Evolutionary conservation across 2,888 invertebrate genomes (phyloP), one percentile per base, ranked within the genome.

Genomic region (Cheilosia grossa): DNA sequence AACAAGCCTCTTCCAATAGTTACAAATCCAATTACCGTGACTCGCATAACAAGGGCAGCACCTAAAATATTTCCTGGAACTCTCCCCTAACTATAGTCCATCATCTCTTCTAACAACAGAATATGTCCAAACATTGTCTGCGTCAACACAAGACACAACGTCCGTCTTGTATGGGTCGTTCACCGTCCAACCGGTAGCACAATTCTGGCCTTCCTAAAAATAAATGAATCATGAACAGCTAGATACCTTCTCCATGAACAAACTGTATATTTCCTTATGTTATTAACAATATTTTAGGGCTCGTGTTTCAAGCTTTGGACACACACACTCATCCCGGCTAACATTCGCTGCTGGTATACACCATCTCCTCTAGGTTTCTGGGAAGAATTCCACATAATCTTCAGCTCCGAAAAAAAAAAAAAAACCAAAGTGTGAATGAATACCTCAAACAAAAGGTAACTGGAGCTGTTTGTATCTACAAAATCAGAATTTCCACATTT

Each of bases 401-500:
- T 3, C 17, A 47, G 17, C 17, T 5, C 42, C 42, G 9, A 6
- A 49, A 17, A n/a, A n/a, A n/a, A n/a, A n/a, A n/a, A n/a, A n/a
- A n/a, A 49, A 47, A 33, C 44, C 53, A 79, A 74, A 67, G 80
- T 80, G 80, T 80, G 74, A 80, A 80, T 74, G 74, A 58, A 80
- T 37, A 80, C 47, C 61, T 67, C 74, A 79, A 67, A 67, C 24
- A 67, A 27, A 53, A 67, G 75, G 78, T 81, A 81, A 81, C 69
- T 75, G 30, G 75, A 81, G 75, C 58, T 44, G 58, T 64, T 69
- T 79, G 64, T 47, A 24, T 74, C 33, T 58, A 5, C 13, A n/a
- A 74, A 73, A 80, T 27, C 44, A 69, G 49, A 72, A 40, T 44
- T 10, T 37, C 63, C 69, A 56, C 51, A 49, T 53, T 51, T n/a